Conservation (phyloP, 1,140 invertebrate species). For the Formica exsecta region DNA sequence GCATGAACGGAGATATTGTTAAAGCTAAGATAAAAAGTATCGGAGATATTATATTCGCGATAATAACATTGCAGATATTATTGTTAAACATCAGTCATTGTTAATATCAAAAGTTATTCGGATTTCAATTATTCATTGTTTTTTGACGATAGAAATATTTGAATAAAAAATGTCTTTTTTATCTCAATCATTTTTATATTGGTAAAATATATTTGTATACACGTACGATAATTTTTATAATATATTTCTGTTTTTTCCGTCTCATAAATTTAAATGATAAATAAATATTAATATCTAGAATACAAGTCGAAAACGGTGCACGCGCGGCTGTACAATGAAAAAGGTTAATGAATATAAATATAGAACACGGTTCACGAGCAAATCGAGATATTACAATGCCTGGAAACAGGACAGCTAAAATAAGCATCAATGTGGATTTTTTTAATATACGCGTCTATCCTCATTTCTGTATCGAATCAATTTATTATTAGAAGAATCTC, state of each 20-base stretch:
- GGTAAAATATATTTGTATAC: neutral
- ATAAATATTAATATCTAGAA: slow-evolving; percentile 44
- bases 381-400: neutral
- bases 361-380: neutral
- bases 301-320: slow-evolving; percentile 2
- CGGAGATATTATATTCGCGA: neutral
- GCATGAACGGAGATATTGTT: neutral
- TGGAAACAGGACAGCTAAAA: neutral
- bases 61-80: neutral
- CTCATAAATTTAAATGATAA: slow-evolving; percentile 15
- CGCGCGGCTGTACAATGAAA: neutral
- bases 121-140: slow-evolving; percentile 21
- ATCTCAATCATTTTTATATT: neutral
- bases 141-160: neutral
- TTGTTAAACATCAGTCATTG: slow-evolving; percentile 4
- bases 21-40: slow-evolving; percentile 12
- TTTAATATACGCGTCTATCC: neutral
- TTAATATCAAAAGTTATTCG: slow-evolving; percentile 21
- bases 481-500: neutral
- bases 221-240: neutral
- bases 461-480: neutral
- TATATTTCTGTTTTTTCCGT: neutral
- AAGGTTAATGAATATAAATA: slow-evolving; percentile 10
- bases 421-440: neutral
- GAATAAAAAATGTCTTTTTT: neutral